These are phyloP conservation scores for Herpetotheres cachinnans DNA, from an alignment of 2,113 vertebrate genomes.

Conservation along the genomic window DNA sequence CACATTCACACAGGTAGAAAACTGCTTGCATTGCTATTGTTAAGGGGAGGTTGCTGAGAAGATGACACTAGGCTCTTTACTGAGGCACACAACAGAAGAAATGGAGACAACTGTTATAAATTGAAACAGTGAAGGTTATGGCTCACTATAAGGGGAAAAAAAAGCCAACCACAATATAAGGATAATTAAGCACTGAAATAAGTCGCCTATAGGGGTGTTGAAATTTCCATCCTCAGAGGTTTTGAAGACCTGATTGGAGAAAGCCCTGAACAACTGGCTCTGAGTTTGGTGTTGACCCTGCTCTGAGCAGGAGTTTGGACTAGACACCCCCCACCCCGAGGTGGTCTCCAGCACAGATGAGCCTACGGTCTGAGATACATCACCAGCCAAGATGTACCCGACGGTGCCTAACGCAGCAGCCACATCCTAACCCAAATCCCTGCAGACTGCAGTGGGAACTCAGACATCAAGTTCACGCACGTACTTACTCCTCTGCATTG, in stretches of 20 bases:
- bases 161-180: not conserved
- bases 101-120: not conserved
- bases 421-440: not conserved
- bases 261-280: not conserved
- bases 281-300: not conserved
- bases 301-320: not conserved
- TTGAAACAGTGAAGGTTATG: not conserved
- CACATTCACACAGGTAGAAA: not conserved
- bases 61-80: not conserved
- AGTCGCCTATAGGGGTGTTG: not conserved
- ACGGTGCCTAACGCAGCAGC: rapidly evolving
- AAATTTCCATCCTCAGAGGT: not conserved
- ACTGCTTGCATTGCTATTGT: not conserved
- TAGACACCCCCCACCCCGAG: not conserved
- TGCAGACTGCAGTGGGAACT: not conserved
- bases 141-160: not conserved
- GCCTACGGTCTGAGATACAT: not conserved
- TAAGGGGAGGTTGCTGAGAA: not conserved
- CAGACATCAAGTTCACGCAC: not conserved
- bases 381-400: not conserved
- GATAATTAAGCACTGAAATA: not conserved
- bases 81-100: not conserved
- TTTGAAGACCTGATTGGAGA: not conserved
- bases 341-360: not conserved
- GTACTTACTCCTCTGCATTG: not conserved